Percentiles rank a stretch among this genome's conserved stretches.
These are phyloP conservation scores for Marmota flaviventris DNA, from an alignment of 2,113 vertebrate species.

Conservation along the genomic window DNA sequence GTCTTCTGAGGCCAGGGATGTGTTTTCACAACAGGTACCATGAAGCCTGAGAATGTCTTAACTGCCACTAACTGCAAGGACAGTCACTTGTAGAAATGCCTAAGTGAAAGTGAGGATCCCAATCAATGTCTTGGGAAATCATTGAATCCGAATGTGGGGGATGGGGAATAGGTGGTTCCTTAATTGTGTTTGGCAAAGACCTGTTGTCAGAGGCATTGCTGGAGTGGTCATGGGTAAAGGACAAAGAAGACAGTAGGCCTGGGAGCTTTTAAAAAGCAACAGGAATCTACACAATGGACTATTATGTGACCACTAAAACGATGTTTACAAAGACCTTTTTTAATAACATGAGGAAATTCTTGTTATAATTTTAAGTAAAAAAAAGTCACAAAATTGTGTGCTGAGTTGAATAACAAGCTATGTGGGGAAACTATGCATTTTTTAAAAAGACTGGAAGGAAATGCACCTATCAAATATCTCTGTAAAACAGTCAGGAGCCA, in stretches of 20 bases:
- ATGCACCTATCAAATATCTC: conserved; percentile 12
- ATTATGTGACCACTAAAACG: conserved; percentile 53
- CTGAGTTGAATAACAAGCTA: conserved; percentile 51
- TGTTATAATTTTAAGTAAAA: conserved; percentile 61
- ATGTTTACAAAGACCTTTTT: conserved; percentile 47
- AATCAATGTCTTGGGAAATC: conserved; percentile 17
- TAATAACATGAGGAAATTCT: conserved; percentile 63
- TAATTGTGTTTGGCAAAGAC: conserved; percentile 53
- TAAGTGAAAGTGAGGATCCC: conserved; percentile 11
- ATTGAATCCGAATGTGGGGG: conserved; percentile 20
- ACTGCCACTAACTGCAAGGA: background rate
- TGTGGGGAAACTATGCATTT: background rate
- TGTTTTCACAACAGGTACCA: background rate
- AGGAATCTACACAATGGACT: conserved; percentile 55
- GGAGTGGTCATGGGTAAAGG: conserved; percentile 12
- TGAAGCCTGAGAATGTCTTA: background rate
- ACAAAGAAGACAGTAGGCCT: conserved; percentile 49
- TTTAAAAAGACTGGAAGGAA: conserved; percentile 19
- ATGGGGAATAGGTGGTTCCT: conserved; percentile 6
- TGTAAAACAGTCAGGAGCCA: conserved; percentile 7
- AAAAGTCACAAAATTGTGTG: conserved; percentile 44
- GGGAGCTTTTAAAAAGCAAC: conserved; percentile 58
- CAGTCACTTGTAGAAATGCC: conserved; percentile 46
- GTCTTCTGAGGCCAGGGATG: background rate
- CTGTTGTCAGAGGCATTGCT: background rate